phyloP scores from a whole-genome alignment of 1,140 invertebrate genomes.

The Hormaphis cornu region DNA sequence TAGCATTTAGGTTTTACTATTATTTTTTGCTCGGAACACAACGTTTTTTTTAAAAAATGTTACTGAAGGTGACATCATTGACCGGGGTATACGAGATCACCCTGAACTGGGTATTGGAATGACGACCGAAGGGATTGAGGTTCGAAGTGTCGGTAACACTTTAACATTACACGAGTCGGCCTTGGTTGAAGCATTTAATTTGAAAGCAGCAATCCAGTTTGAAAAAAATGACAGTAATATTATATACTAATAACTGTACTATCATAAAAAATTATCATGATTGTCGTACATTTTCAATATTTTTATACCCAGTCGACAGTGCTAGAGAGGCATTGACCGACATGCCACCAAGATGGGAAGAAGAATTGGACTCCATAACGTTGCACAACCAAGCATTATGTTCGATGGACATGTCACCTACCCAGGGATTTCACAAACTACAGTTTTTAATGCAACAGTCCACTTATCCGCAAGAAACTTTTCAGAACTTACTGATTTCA shows the following conservation, averaged over 20 bases:
- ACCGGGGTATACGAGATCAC: conserved; percentile 90
- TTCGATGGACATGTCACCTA: conserved; percentile 81
- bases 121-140: conserved; percentile 95
- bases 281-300: neutral
- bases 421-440: conserved; percentile 91
- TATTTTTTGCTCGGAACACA: no score
- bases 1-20: no score
- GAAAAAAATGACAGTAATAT: conserved; percentile 85
- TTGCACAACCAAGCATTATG: conserved; percentile 96
- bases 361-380: conserved; percentile 95
- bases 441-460: conserved; percentile 95
- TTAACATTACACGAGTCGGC: conserved; percentile 91
- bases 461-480: conserved; percentile 94
- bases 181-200: conserved; percentile 94
- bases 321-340: conserved; percentile 91
- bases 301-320: conserved; percentile 56
- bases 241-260: neutral
- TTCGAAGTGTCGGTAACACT: conserved; percentile 94
- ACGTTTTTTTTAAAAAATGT: no score
- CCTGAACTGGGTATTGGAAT: conserved; percentile 95
- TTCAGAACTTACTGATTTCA: conserved; percentile 87
- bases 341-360: conserved; percentile 93
- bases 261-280: neutral
- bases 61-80: conserved; percentile 81
- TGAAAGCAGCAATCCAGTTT: conserved; percentile 97